These are phyloP conservation scores for Symphodus melops DNA, from an alignment of 2,113 vertebrate genomes.

Conservation along the genomic window DNA sequence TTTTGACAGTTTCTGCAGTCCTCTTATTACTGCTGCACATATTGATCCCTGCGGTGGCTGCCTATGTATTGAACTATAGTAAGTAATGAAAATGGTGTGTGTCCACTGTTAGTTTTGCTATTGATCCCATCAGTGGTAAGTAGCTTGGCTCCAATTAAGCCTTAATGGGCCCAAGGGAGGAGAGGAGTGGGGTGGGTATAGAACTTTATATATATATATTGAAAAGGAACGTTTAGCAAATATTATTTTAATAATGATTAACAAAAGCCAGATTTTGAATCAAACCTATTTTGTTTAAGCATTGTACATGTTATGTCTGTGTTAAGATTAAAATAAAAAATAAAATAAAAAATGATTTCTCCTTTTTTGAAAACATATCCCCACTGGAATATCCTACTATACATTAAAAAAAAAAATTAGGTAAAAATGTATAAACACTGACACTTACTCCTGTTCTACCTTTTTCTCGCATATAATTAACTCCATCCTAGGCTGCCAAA, in stretches of 20 bases:
- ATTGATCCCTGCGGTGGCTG: conserved; percentile 53
- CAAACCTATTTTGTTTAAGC: background rate
- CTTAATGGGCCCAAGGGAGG: conserved; percentile 57
- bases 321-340: too few species aligned
- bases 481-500: background rate
- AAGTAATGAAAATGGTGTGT: conserved; percentile 79
- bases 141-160: conserved; percentile 73
- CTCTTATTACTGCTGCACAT: conserved; percentile 44
- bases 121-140: conserved; percentile 79
- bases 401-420: background rate
- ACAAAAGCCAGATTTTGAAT: background rate
- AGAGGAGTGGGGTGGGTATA: conserved; percentile 15
- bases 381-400: background rate
- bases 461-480: background rate
- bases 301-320: conserved; percentile 3
- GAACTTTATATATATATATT: background rate
- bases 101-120: conserved; percentile 60
- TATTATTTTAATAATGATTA: background rate
- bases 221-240: background rate
- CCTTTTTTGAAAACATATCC: background rate
- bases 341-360: too few species aligned
- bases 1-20: conserved; percentile 43
- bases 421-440: conserved; percentile 5
- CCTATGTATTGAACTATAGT: conserved; percentile 65
- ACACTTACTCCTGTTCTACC: background rate